Evolutionary conservation across 2,113 vertebrate genomes (phyloP).

Genomic region (Deroptyus accipitrinus): DNA sequence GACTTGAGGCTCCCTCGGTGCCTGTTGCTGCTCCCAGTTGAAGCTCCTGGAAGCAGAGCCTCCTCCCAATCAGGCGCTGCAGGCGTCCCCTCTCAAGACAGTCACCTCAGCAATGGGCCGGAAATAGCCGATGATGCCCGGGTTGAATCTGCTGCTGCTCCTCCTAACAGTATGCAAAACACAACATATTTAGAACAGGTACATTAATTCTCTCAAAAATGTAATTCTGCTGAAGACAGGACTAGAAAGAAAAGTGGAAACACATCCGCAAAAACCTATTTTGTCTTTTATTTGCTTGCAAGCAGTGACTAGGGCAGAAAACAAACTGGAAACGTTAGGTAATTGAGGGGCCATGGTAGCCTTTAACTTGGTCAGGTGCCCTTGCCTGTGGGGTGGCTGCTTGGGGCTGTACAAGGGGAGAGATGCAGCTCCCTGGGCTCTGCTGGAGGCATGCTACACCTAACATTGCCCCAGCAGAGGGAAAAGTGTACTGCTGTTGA

Average conservation of each 20-base stretch:
- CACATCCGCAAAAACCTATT: fast-evolving
- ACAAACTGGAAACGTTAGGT: not conserved
- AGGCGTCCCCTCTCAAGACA: no score
- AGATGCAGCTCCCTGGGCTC: fast-evolving
- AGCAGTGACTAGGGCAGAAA: not conserved
- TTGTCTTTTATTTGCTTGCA: not conserved
- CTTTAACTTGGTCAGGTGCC: fast-evolving
- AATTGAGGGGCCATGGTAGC: fast-evolving
- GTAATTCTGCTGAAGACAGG: not conserved
- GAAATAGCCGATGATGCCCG: no score
- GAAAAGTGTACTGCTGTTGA: not conserved
- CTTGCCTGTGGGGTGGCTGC: fast-evolving
- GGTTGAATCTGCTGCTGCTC: no score
- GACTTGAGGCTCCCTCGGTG: no score
- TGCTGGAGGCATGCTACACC: fast-evolving
- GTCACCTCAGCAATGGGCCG: no score
- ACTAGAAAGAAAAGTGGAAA: not conserved
- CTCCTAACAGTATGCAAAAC: not conserved
- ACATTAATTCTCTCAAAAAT: not conserved
- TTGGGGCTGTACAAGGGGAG: fast-evolving
- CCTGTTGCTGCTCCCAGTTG: no score
- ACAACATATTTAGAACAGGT: not conserved
- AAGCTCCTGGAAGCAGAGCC: no score
- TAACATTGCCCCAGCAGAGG: fast-evolving
- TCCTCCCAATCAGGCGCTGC: no score